Evolutionary conservation across 2,888 invertebrate genomes (phyloP).

Genomic region (Nymphalis urticae): DNA sequence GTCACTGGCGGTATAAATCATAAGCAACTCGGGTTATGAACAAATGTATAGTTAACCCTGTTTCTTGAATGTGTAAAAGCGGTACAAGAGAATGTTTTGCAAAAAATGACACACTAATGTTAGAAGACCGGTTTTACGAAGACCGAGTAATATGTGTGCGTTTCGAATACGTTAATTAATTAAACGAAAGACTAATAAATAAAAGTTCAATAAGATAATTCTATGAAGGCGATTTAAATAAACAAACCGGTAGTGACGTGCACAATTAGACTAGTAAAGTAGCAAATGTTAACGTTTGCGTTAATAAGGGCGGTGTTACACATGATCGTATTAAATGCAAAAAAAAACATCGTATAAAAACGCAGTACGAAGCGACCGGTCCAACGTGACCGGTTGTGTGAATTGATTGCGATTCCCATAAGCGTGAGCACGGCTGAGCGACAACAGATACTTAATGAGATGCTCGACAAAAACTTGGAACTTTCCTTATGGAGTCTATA

Average conservation of each 20-base stretch:
- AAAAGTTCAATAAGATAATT: not conserved
- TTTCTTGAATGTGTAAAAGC: constrained; percentile 23
- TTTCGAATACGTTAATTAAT: constrained; percentile 20
- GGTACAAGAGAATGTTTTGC: constrained; percentile 30
- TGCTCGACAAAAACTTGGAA: constrained; percentile 25
- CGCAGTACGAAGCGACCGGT: constrained; percentile 16
- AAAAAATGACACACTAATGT: constrained; percentile 38
- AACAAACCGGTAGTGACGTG: not conserved
- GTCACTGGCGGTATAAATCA: constrained; percentile 41
- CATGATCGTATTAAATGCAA: not conserved
- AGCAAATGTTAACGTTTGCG: not conserved
- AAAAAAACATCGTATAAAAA: constrained; percentile 14
- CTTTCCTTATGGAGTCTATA: constrained; percentile 14
- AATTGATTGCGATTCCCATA: constrained; percentile 40
- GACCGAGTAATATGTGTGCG: constrained; percentile 32
- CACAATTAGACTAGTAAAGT: not conserved
- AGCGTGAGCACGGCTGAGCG: constrained; percentile 32
- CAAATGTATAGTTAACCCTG: constrained; percentile 26
- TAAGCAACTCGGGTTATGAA: constrained; percentile 9
- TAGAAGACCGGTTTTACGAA: constrained; percentile 29
- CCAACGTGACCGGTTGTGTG: constrained; percentile 36
- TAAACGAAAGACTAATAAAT: constrained; percentile 3
- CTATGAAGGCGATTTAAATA: not conserved
- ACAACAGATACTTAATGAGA: constrained; percentile 28
- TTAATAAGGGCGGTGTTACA: constrained; percentile 4